These are phyloP conservation scores for Champsocephalus gunnari DNA, from an alignment of 2,797 vertebrate genomes.

Conservation along the genomic window DNA sequence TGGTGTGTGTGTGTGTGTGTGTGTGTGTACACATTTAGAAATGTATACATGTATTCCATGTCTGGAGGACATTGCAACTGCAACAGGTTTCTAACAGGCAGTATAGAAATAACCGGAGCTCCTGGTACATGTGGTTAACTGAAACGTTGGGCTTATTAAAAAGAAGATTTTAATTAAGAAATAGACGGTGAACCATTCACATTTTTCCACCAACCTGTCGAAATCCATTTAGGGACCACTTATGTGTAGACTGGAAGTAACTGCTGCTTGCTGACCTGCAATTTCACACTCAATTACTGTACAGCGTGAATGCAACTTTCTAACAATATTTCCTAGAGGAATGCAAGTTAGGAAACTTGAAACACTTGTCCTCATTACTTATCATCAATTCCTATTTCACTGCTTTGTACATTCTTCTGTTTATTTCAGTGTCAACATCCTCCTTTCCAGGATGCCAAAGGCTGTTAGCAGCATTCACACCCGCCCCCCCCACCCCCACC, in stretches of 20 bases:
- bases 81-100: background rate
- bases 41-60: background rate
- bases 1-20: background rate
- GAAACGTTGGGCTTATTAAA: slow-evolving; percentile 14
- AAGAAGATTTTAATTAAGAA: slow-evolving; percentile 28
- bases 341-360: slow-evolving; percentile 27
- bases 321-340: slow-evolving; percentile 33
- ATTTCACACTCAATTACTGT: slow-evolving; percentile 77
- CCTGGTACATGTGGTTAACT: slow-evolving; percentile 6
- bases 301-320: slow-evolving; percentile 50
- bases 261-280: slow-evolving; percentile 55
- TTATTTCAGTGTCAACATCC: slow-evolving; percentile 35
- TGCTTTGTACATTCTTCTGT: slow-evolving; percentile 28
- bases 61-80: slow-evolving; percentile 1
- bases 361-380: slow-evolving; percentile 55
- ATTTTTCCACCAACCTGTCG: slow-evolving; percentile 32
- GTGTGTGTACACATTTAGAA: background rate
- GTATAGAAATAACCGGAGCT: slow-evolving; percentile 7
- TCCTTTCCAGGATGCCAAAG: slow-evolving; percentile 43
- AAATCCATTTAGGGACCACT: slow-evolving; percentile 42
- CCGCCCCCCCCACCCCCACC: background rate
- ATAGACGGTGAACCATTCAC: slow-evolving; percentile 12
- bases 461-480: slow-evolving; percentile 33
- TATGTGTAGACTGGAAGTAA: slow-evolving; percentile 32
- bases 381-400: slow-evolving; percentile 49